Base-by-base conservation (phyloP, 2,888 invertebrate species). In the Synergus laeviventris region DNA sequence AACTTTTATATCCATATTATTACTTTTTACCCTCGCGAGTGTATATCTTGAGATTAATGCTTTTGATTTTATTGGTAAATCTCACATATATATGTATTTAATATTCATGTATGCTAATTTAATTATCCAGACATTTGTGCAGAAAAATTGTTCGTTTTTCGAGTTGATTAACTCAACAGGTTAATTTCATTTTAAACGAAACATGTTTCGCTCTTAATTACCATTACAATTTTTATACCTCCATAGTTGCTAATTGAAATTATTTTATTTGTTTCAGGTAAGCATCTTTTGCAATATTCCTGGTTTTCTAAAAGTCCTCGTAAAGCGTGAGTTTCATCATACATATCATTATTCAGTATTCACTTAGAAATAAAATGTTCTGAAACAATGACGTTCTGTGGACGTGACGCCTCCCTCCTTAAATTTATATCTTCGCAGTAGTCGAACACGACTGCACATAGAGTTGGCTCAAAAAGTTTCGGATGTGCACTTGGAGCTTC, bases 231-330 rank as follows among this genome's bases (percentile, higher is more conserved):
- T 59, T 24, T 59, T 21, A 59, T 59, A 18, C 24, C 1, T 1
- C 11, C 12, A 7, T 14, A 18, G 11, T 56, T 24, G 14, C 24
- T 24, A 59, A 24, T 59, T 59, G 24, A 24, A 24, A 14, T 21
- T 24, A 59, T 59, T 39, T 49, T 54, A 31, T 70, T 24, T 60
- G 18, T 60, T 76, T 73, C 74, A 60, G 59, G 74, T 60, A 60
- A 74, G 59, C 39, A 59, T 38, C 5, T 21, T 11, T 49, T 45
- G 21, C 45, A 21, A 42, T 49, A 11, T 9, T 8, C 9, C 3
- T 31, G 21, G 11, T 11, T 56, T 18, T 24, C 56, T 56, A 21
- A 24, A n/a, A 31, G 11, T 9, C 36, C 18, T 21, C 21, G 16
- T 42, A 18, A 4, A 70, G 16, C 49, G 70, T 70, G 31, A 70